Base-by-base conservation (phyloP, 2,113 vertebrate genomes). In the Athene noctua region DNA sequence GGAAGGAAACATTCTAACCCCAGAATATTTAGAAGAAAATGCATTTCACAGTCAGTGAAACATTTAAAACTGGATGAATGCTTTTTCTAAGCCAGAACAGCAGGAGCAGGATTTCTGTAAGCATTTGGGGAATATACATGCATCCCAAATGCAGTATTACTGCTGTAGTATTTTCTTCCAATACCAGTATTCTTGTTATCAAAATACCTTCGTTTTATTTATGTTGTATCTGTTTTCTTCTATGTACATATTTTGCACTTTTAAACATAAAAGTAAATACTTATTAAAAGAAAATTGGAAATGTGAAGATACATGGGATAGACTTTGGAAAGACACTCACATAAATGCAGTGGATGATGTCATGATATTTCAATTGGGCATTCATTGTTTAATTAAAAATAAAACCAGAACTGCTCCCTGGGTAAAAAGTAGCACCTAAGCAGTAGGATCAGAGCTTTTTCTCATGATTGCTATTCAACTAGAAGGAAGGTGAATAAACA, bases 1-100 rank as follows among this genome's bases (percentile, higher is more conserved):
- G 86, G 87, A 79, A 90, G 73, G 59, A 96, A 87, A 74, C 68
- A 62, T 95, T 93, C 55, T 80, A 70, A 63, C 68, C 71, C 42
- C 67, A 59, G 44, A 63, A 72, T 72, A 75, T 77, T 89, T 59
- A 93, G 86, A 83, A 83, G 63, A 68, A 92, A 85, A 87, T 86
- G 25, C 3, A 1, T 92, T 93, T 93, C 40, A 59, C 51, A 47
- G 62, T 29, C 71, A 86, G 80, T 92, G 80, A 86, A 92, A 90
- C 80, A 77, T 72, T 49, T 89, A 88, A 63, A 63, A 67, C 52
- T n/a, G 85, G 77, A 63, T 83, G 44, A 68, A 61, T 59, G 55
- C 54, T 90, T 58, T 80, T 88, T 79, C 20, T 67, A 42, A 87
- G 72, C 80, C 80, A 74, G 66, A 85, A 70, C 20, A 75, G 67